Conservation (phyloP, 1,140 invertebrate species). For the Ceratina japonica region DNA sequence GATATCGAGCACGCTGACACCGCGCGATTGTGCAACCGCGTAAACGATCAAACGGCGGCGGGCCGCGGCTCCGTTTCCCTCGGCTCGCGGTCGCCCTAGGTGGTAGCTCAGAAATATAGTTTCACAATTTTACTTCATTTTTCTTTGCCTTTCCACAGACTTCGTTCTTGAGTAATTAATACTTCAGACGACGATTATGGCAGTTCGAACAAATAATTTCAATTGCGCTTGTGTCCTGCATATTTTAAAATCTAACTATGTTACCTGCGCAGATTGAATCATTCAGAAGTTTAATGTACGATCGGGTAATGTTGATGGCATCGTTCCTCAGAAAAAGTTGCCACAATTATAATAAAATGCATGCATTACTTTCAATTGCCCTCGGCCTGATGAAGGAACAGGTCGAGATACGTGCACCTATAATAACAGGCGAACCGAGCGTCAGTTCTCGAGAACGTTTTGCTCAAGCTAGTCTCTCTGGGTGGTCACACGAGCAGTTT, state of each 20-base stretch:
- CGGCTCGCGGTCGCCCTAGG: constrained; percentile 10
- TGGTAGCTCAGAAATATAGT: too few species aligned
- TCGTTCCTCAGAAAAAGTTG: not conserved
- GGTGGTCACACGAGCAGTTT: constrained; percentile 46
- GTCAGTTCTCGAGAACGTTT: constrained; percentile 40
- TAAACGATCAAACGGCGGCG: constrained; percentile 41
- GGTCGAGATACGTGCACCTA: not conserved
- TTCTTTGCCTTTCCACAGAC: too few species aligned
- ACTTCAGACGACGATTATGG: too few species aligned
- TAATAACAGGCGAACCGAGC: constrained; percentile 32
- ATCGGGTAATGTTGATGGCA: not conserved
- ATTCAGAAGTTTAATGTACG: not conserved
- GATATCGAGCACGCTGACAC: not conserved
- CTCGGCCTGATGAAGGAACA: not conserved
- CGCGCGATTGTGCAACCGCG: constrained; percentile 50
- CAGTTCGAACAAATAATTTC: too few species aligned
- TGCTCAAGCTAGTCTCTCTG: constrained; percentile 33
- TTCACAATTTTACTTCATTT: too few species aligned
- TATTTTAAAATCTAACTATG: not conserved
- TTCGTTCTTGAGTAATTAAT: too few species aligned
- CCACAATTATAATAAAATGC: constrained; percentile 18
- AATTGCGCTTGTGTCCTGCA: too few species aligned
- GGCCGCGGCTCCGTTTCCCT: constrained; percentile 8
- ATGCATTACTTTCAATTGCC: constrained; percentile 35
- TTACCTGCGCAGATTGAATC: not conserved